Base-by-base conservation (phyloP, 2,797 vertebrate species). In the Lutjanus campechanus region DNA sequence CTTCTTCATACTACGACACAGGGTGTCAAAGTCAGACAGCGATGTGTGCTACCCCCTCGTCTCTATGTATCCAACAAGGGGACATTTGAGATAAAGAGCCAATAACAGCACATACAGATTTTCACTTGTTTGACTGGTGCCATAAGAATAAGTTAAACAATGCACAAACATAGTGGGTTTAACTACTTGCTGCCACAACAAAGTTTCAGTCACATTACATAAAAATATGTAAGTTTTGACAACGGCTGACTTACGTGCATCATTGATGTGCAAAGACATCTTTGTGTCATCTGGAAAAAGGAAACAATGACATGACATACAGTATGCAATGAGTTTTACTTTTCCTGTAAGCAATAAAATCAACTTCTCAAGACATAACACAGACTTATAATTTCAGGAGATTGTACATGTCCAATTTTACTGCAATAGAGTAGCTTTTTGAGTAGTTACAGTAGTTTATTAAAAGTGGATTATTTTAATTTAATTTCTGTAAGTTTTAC, bases 251-350 rank as follows among this genome's bases (percentile, higher is more conserved):
- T 91, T 88, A 92, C 88, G 29, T 55, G 78, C 60, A 49, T 91
- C 96, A 92, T 95, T 96, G 74, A 97, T 92, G 80, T 97, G 96
- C 74, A 96, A 91, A 1, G 96, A 95, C 84, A 97, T 96, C 90
- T 96, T 96, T 86, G 95, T 95, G 84, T 96, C 96, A 95, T 97
- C 96, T 97, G 77, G 47, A 70, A 73, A 54, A 2, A 55, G n/a
- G 58, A 44, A 70, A 55, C 16, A 56, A 63, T 7, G 1, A 72
- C 25, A 44, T 10, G 7, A 16, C 6, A 53, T 4, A 8, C 11
- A 2, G 47, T 49, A 41, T 41, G 7, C 19, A 10, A 11, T 19
- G 53, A 22, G 36, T 8, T n/a, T 25, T 50, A 8, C 12, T 36
- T 17, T 13, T 61, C 16, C 6, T 5, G 15, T 25, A 16, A 12